Evolutionary conservation across 2,797 vertebrate species (phyloP).

Genomic region (Darevskia mixta): DNA sequence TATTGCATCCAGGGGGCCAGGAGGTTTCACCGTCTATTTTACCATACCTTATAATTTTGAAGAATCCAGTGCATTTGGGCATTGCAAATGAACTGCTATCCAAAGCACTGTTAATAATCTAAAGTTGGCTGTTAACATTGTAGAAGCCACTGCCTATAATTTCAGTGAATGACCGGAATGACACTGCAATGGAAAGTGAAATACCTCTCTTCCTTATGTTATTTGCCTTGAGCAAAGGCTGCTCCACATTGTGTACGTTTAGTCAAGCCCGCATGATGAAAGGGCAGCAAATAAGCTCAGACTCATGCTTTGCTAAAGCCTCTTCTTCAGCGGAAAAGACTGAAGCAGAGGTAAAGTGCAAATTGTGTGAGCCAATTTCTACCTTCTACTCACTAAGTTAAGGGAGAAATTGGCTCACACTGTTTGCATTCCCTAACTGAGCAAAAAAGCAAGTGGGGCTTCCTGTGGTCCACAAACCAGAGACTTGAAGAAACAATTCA

Average conservation of each 20-base stretch:
- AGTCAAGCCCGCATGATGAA: slow-evolving; percentile 67
- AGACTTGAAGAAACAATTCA: not conserved
- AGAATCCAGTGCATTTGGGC: slow-evolving; percentile 52
- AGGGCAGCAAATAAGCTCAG: slow-evolving; percentile 52
- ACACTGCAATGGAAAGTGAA: slow-evolving; percentile 73
- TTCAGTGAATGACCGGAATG: slow-evolving; percentile 70
- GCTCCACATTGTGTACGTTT: slow-evolving; percentile 70
- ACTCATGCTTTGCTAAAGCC: slow-evolving; percentile 59
- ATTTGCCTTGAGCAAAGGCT: slow-evolving; percentile 75
- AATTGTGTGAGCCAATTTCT: not conserved
- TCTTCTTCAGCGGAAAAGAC: slow-evolving; percentile 28
- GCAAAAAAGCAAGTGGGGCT: not conserved
- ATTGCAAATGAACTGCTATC: slow-evolving; percentile 67
- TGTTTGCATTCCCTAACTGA: not conserved
- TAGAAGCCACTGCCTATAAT: slow-evolving; percentile 72
- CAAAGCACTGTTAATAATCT: slow-evolving; percentile 73
- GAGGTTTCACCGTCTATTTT: slow-evolving; percentile 67
- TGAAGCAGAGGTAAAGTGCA: not conserved
- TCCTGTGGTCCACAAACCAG: not conserved
- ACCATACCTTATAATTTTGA: slow-evolving; percentile 74
- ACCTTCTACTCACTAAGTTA: not conserved
- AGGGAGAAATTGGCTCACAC: too few relatives aligned
- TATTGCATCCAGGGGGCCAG: slow-evolving; percentile 61
- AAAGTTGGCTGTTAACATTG: slow-evolving; percentile 71
- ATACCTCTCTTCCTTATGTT: slow-evolving; percentile 73